Evolutionary conservation across 2,797 vertebrate genomes (phyloP).

Genomic region (Poeciliopsis gracilis): DNA sequence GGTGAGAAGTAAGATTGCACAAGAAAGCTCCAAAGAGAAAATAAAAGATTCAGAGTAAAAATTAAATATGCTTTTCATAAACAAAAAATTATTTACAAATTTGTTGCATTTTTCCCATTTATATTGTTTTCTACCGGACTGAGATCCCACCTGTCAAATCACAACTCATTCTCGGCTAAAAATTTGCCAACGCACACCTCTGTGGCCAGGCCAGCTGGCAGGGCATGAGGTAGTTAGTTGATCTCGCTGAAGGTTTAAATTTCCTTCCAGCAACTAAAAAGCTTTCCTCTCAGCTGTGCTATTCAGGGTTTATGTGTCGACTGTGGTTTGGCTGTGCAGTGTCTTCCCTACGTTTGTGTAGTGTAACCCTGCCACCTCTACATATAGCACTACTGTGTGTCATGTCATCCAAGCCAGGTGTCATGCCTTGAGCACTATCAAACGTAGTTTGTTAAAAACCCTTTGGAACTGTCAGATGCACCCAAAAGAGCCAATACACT

Average conservation of each 20-base stretch:
- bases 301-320: slow-evolving; percentile 66
- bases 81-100: slow-evolving; percentile 11
- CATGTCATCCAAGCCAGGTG: slow-evolving; percentile 18
- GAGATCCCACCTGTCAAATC: slow-evolving; percentile 51
- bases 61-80: not conserved
- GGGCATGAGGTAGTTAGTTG: slow-evolving; percentile 65
- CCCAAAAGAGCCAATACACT: not conserved
- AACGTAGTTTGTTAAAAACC: not conserved
- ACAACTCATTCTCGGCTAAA: slow-evolving; percentile 52
- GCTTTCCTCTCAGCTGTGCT: slow-evolving; percentile 55
- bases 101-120: slow-evolving; percentile 35
- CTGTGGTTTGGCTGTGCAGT: slow-evolving; percentile 45
- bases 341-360: slow-evolving; percentile 34
- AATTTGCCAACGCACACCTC: slow-evolving; percentile 57
- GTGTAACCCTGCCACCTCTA: slow-evolving; percentile 23
- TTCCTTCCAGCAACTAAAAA: slow-evolving; percentile 57
- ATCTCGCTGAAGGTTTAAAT: slow-evolving; percentile 55
- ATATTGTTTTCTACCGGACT: slow-evolving; percentile 58
- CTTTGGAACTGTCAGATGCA: not conserved
- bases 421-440: not conserved
- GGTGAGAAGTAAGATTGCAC: slow-evolving; percentile 25
- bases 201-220: slow-evolving; percentile 61
- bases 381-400: slow-evolving; percentile 37
- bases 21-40: not conserved
- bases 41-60: not conserved